Conservation (phyloP, 2,797 vertebrate species). For the Odontamblyopus lacepedii region DNA sequence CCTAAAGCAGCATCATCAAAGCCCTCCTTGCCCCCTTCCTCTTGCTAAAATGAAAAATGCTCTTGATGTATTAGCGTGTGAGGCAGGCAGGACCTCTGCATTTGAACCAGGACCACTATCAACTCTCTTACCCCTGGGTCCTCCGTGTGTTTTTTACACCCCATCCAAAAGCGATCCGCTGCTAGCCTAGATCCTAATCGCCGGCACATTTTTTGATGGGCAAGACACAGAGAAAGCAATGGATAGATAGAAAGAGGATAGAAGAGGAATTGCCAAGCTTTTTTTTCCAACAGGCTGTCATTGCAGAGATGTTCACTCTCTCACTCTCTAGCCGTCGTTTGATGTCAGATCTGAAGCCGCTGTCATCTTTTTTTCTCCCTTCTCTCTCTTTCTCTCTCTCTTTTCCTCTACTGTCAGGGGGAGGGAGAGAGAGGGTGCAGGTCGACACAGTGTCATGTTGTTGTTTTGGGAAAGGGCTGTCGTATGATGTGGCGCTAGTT, state of each 20-base stretch:
- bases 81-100: slow-evolving; percentile 60
- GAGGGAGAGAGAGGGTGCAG: slow-evolving; percentile 59
- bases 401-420: slow-evolving; percentile 18
- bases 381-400: background rate
- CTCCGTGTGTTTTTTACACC: slow-evolving; percentile 64
- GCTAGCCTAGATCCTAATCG: slow-evolving; percentile 74
- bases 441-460: slow-evolving; percentile 73
- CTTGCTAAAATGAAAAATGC: slow-evolving; percentile 68
- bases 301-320: slow-evolving; percentile 58
- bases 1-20: slow-evolving; percentile 69
- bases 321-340: slow-evolving; percentile 64
- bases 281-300: slow-evolving; percentile 75
- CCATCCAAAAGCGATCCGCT: slow-evolving; percentile 50
- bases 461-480: slow-evolving; percentile 71
- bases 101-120: slow-evolving; percentile 64
- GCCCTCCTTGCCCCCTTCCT: slow-evolving; percentile 30
- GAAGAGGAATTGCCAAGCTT: slow-evolving; percentile 55
- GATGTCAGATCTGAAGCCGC: slow-evolving; percentile 78
- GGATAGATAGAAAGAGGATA: slow-evolving; percentile 43
- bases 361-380: slow-evolving; percentile 62
- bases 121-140: slow-evolving; percentile 68
- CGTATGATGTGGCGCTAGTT: slow-evolving; percentile 72
- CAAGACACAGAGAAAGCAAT: slow-evolving; percentile 34
- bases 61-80: slow-evolving; percentile 75
- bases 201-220: slow-evolving; percentile 70